Conservation (phyloP, 2,888 invertebrate species). For the Metallyticus violacea region DNA sequence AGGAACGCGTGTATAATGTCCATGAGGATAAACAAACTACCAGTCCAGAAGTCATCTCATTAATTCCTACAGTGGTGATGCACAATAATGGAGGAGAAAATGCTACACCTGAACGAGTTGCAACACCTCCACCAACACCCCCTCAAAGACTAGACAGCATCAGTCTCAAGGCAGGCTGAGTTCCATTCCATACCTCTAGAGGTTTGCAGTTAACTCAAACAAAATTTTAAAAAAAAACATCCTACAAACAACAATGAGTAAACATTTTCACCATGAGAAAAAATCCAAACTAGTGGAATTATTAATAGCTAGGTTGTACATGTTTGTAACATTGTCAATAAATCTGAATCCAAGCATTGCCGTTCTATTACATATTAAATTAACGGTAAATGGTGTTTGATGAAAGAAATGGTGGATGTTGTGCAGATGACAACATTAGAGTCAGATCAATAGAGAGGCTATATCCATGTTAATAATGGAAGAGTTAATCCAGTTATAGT, state of each 20-base stretch:
- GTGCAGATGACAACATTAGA: neutral
- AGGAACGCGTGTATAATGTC: slow-evolving; percentile 60
- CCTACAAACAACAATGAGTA: neutral
- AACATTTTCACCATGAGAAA: neutral
- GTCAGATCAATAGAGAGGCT: neutral
- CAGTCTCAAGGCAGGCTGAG: slow-evolving; percentile 35
- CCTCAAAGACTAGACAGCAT: slow-evolving; percentile 58
- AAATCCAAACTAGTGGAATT: neutral
- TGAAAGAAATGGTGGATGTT: neutral
- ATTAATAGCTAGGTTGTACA: slow-evolving; percentile 17
- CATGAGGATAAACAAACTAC: slow-evolving; percentile 38
- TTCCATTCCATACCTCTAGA: neutral
- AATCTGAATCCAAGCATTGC: neutral
- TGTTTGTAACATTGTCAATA: slow-evolving; percentile 30
- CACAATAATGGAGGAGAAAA: slow-evolving; percentile 53
- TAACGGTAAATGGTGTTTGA: neutral
- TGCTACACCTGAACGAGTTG: slow-evolving; percentile 52
- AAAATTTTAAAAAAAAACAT: neutral
- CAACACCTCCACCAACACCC: slow-evolving; percentile 55
- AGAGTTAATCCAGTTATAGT: neutral
- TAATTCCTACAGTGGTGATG: slow-evolving; percentile 60
- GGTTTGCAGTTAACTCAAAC: neutral
- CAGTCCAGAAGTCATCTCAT: slow-evolving; percentile 67
- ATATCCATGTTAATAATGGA: neutral
- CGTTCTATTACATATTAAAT: neutral